phyloP scores from a whole-genome alignment of 2,113 vertebrate genomes.

The Oreocharis arfaki region DNA sequence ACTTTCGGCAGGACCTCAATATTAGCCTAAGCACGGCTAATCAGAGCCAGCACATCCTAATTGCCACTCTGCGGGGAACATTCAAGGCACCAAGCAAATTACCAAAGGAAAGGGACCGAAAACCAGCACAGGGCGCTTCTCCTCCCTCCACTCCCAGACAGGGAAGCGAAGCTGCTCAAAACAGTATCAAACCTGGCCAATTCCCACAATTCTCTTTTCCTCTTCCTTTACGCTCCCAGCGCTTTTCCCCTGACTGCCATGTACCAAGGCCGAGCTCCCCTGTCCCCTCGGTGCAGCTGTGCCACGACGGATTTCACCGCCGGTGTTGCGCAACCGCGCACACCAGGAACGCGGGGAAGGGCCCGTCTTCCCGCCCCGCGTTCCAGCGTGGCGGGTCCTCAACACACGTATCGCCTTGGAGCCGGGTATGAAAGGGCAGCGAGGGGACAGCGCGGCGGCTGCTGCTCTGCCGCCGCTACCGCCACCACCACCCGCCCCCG shows the following conservation, averaged over 20 bases:
- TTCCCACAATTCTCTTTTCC: not conserved
- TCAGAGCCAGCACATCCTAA: not conserved
- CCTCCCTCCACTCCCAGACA: accelerated
- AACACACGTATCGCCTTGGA: accelerated
- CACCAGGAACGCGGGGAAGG: not conserved
- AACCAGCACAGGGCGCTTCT: not conserved
- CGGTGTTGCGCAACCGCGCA: accelerated
- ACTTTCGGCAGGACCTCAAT: not conserved
- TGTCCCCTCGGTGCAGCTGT: not conserved
- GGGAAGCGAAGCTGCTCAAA: not conserved
- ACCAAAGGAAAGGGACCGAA: not conserved
- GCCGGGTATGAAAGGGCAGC: not conserved
- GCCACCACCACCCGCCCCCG: accelerated
- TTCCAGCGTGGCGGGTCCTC: not conserved
- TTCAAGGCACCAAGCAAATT: accelerated
- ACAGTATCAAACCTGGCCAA: accelerated
- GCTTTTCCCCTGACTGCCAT: accelerated
- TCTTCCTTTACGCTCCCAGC: too few relatives aligned
- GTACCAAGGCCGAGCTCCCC: accelerated
- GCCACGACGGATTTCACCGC: not conserved
- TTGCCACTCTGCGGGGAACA: accelerated
- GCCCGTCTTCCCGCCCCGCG: not conserved
- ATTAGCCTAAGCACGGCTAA: not conserved
- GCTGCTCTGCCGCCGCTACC: too few relatives aligned
- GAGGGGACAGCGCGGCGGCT: not conserved